Evolutionary conservation across 2,797 vertebrate species (phyloP).

Genomic region (Pseudochirops corinnae): DNA sequence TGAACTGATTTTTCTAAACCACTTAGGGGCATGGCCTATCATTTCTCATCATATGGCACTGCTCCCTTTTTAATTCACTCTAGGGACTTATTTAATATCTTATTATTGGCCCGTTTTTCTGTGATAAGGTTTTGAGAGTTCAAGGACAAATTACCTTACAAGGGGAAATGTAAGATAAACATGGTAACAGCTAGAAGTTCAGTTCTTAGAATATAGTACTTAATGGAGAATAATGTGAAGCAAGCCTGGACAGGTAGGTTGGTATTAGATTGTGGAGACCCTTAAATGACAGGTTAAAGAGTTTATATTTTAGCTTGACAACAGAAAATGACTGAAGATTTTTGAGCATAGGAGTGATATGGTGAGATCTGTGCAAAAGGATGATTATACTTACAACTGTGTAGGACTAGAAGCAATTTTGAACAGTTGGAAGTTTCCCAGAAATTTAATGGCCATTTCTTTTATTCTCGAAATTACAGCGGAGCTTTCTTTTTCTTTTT

Average conservation of each 20-base stretch:
- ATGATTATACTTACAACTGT: not conserved
- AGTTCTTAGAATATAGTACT: not conserved
- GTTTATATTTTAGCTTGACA: not conserved
- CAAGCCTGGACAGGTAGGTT: not conserved
- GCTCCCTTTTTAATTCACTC: not conserved
- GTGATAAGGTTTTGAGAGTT: not conserved
- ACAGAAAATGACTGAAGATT: not conserved
- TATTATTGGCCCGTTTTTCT: not conserved
- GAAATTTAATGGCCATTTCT: not conserved
- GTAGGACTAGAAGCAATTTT: not conserved
- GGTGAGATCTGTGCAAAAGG: not conserved
- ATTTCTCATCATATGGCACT: not conserved
- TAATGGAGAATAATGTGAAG: not conserved
- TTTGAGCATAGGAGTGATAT: not conserved
- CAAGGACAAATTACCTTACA: not conserved
- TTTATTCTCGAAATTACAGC: not conserved
- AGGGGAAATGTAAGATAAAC: not conserved
- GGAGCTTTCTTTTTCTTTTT: not conserved
- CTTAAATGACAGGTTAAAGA: not conserved
- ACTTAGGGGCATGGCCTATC: not conserved
- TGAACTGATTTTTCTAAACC: not conserved
- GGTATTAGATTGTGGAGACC: not conserved
- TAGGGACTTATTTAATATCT: not conserved
- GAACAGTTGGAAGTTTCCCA: not conserved
- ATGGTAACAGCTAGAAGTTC: not conserved